These are phyloP conservation scores for Nannoperca obscura DNA, from an alignment of 2,797 vertebrate genomes.

Conservation along the genomic window DNA sequence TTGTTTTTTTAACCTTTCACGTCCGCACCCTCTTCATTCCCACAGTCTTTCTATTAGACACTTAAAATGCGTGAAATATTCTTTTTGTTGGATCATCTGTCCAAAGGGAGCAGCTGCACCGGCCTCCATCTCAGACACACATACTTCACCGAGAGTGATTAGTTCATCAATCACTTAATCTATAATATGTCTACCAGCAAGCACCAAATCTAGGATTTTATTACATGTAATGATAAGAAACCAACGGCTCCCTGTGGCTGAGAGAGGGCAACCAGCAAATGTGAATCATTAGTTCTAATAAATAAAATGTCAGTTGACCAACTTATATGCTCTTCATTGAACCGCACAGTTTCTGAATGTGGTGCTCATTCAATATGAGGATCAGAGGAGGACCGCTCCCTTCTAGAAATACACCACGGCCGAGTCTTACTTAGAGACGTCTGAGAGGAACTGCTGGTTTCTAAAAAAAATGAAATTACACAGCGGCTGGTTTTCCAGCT, in stretches of 20 bases:
- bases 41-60: background rate
- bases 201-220: background rate
- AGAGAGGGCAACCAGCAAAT: background rate
- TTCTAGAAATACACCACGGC: constrained; percentile 44
- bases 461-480: constrained; percentile 59
- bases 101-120: background rate
- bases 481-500: constrained; percentile 49
- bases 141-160: background rate
- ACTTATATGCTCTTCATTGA: background rate
- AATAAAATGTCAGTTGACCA: background rate
- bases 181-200: background rate
- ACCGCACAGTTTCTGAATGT: constrained; percentile 23
- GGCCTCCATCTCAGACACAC: background rate
- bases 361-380: constrained; percentile 47
- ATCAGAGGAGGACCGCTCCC: constrained; percentile 32
- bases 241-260: background rate
- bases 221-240: background rate
- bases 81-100: background rate
- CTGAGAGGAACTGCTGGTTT: constrained; percentile 52
- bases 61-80: background rate
- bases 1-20: background rate
- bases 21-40: background rate
- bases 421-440: constrained; percentile 31
- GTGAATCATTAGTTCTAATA: background rate
- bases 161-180: background rate